Conservation (phyloP, 2,113 vertebrate species). For the Dunckerocampus dactyliophorus region DNA sequence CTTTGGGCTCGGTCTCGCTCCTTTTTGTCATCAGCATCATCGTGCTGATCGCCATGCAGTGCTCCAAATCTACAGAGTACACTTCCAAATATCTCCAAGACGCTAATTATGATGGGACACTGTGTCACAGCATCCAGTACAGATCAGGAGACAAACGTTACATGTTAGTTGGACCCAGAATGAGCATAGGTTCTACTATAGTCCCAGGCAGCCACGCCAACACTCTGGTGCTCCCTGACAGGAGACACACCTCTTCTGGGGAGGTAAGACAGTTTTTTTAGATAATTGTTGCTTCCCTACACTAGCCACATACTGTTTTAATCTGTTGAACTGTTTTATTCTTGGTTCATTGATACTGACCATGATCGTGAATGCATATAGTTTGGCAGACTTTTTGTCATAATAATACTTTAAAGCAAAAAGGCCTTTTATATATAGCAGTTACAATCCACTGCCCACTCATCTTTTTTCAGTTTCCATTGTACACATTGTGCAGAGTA, state of each 20-base stretch:
- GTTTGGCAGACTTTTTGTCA: too few species aligned
- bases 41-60: slow-evolving; percentile 51
- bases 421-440: too few species aligned
- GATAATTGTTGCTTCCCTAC: too few species aligned
- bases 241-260: slow-evolving; percentile 15
- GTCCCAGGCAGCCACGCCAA: slow-evolving; percentile 52
- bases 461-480: too few species aligned
- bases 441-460: too few species aligned
- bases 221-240: slow-evolving; percentile 41
- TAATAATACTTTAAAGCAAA: too few species aligned
- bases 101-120: slow-evolving; percentile 5
- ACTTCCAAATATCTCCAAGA: slow-evolving; percentile 43
- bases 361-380: too few species aligned
- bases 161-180: slow-evolving; percentile 43
- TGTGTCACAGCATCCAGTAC: slow-evolving; percentile 35
- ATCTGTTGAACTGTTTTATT: not conserved
- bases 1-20: slow-evolving; percentile 42
- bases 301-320: not conserved
- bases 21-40: slow-evolving; percentile 48
- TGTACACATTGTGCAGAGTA: too few species aligned
- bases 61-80: slow-evolving; percentile 53
- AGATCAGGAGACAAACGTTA: slow-evolving; percentile 42
- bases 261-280: slow-evolving; percentile 26
- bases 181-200: slow-evolving; percentile 50
- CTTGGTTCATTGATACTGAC: too few species aligned